A percentile compares a stretch with the other conserved stretches of the same genome.
phyloP scores from a whole-genome alignment of 2,113 vertebrate genomes.

The Eubucco bourcierii region DNA sequence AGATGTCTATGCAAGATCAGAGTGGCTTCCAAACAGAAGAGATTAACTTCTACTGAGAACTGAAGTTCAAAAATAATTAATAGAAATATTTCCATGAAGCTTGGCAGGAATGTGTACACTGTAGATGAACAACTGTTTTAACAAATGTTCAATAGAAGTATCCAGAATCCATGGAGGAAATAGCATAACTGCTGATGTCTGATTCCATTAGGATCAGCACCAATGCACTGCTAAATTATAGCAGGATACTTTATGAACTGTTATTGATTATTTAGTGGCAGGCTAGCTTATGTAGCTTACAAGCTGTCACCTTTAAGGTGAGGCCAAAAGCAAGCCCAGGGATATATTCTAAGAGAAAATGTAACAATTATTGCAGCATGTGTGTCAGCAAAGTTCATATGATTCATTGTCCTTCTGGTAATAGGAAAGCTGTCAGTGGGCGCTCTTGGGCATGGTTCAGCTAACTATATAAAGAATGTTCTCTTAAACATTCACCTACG shows the following conservation, averaged over 20 bases:
- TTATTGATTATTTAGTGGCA: slow-evolving; percentile 66
- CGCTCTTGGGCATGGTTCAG: slow-evolving; percentile 65
- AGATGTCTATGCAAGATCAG: background rate
- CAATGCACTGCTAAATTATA: slow-evolving; percentile 54
- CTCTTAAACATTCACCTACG: slow-evolving; percentile 62
- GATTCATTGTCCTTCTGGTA: slow-evolving; percentile 74
- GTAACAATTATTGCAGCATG: slow-evolving; percentile 68
- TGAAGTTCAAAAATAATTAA: slow-evolving; percentile 30
- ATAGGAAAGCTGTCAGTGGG: slow-evolving; percentile 73
- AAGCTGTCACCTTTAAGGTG: slow-evolving; percentile 67
- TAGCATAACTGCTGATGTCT: slow-evolving; percentile 63
- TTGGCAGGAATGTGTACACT: slow-evolving; percentile 46
- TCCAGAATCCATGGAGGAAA: slow-evolving; percentile 60
- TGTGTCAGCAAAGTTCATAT: slow-evolving; percentile 68
- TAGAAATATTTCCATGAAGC: slow-evolving; percentile 58
- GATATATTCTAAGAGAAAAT: slow-evolving; percentile 69
- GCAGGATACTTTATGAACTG: slow-evolving; percentile 54
- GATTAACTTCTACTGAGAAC: slow-evolving; percentile 3
- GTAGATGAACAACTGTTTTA: slow-evolving; percentile 68
- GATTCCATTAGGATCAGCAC: slow-evolving; percentile 70
- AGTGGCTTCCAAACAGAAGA: slow-evolving; percentile 26
- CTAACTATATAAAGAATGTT: slow-evolving; percentile 66
- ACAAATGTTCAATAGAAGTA: slow-evolving; percentile 65
- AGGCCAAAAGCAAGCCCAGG: slow-evolving; percentile 61
- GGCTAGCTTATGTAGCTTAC: slow-evolving; percentile 53